Evolutionary conservation across 2,797 vertebrate genomes (phyloP).

Genomic region (Pseudochaenichthys georgianus): DNA sequence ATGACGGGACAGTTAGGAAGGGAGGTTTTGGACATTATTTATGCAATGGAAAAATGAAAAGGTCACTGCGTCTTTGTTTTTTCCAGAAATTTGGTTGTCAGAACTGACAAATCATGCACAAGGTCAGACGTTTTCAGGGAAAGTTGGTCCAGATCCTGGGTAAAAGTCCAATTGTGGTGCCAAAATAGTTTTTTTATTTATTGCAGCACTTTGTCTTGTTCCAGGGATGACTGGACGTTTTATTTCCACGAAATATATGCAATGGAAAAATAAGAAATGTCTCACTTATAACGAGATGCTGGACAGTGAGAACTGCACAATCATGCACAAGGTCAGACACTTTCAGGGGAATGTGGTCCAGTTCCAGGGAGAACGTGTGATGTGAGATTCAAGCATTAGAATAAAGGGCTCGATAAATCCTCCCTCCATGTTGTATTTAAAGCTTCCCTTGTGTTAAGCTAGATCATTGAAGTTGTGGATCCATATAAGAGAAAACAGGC

Average conservation of each 20-base stretch:
- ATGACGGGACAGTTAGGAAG: constrained; percentile 3
- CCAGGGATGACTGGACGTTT: background rate
- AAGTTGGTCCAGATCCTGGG: too few relatives aligned
- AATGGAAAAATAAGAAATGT: background rate
- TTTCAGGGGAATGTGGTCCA: background rate
- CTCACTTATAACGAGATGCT: background rate
- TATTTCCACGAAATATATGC: background rate
- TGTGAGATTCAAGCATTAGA: background rate
- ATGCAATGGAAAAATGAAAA: background rate
- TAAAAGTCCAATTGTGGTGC: too few relatives aligned
- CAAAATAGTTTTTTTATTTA: too few relatives aligned
- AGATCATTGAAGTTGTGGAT: background rate
- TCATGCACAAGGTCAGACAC: constrained; percentile 5
- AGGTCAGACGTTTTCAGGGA: too few relatives aligned
- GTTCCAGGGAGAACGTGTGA: background rate
- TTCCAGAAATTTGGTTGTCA: too few relatives aligned
- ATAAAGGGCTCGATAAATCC: background rate
- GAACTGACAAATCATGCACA: too few relatives aligned
- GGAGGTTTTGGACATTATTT: constrained; percentile 19
- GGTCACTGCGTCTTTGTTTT: background rate
- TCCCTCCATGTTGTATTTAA: background rate
- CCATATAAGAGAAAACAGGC: constrained; percentile 7
- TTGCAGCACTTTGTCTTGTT: constrained; percentile 11
- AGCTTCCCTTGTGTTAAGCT: background rate
- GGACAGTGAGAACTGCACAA: background rate